Evolutionary conservation across 2,888 invertebrate genomes (phyloP), one percentile per base, ranked within the genome.

Genomic region (Scaptodrosophila latifasciaeformis): DNA sequence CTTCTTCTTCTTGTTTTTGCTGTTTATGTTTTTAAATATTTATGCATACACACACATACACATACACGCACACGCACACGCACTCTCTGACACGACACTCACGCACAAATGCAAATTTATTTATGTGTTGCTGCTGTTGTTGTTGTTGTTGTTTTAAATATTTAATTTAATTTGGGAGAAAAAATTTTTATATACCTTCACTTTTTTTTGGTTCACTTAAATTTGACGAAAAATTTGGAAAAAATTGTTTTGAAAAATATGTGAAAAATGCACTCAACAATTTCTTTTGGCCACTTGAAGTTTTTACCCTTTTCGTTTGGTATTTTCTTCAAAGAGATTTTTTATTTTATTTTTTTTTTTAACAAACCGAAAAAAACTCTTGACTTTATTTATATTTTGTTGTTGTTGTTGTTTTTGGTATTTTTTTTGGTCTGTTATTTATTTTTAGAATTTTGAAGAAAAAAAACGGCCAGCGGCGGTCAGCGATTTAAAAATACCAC

Each of bases 401-500:
- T 56, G 21, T 45, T 47, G 42, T 43, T 44, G 37, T 54, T 51
- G 57, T 49, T 53, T 57, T 52, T 57, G 55, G 70, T 55, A 69
- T 77, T 67, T 55, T 18, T 13, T 13, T 37, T 37, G 37, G 37
- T 37, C 37, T 17, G 37, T 37, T 68, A n/a, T 31, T 63, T 68
- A 74, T 79, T 79, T 74, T 55, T 68, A 79, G 77, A 59, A 66
- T 63, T 54, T 62, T 75, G 3, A 17, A 10, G 19, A 12, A 40
- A 4, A 17, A n/a, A 40, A 21, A 40, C 10, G 24, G 21, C 19
- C n/a, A 40, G 40, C 66, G 77, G 72, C 72, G 72, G 77, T 74
- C 72, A 74, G 80, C 77, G 54, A 48, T 68, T 79, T 74, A 79
- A 58, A 74, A 76, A 74, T 74, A 74, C 72, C 77, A 48, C 49